Evolutionary conservation across 2,113 vertebrate genomes (phyloP).

Genomic region (Nerophis lumbriciformis): DNA sequence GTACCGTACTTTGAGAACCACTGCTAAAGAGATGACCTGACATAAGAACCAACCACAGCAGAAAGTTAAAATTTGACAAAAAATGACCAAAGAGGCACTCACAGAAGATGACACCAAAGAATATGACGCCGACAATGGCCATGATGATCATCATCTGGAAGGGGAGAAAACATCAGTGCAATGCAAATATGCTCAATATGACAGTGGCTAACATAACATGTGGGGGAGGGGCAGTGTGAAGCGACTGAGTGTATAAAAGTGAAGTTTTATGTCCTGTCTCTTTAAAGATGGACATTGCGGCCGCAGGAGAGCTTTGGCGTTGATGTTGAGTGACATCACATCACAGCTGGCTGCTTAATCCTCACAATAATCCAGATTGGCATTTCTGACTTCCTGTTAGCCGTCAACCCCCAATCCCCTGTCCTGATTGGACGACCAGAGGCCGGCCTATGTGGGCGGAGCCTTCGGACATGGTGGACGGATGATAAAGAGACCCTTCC

Average conservation of each 20-base stretch:
- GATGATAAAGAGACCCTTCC: background rate
- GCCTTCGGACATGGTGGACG: background rate
- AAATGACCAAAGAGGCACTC: background rate
- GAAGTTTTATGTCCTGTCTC: too few relatives aligned
- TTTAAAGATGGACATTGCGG: too few relatives aligned
- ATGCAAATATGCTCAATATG: background rate
- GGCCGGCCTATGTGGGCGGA: background rate
- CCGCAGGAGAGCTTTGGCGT: too few relatives aligned
- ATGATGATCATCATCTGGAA: constrained; percentile 18
- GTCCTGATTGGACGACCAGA: background rate
- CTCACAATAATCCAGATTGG: constrained; percentile 65
- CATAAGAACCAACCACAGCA: too few relatives aligned
- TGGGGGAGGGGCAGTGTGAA: too few relatives aligned
- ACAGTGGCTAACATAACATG: too few relatives aligned
- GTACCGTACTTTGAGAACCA: too few relatives aligned
- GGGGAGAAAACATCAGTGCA: too few relatives aligned
- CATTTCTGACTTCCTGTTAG: constrained; percentile 36
- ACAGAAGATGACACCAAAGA: constrained; percentile 3
- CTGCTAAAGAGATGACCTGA: too few relatives aligned
- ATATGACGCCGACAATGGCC: constrained; percentile 2
- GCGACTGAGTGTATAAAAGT: too few relatives aligned
- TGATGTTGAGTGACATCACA: constrained; percentile 33
- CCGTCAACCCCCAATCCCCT: constrained; percentile 3
- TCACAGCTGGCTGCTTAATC: constrained; percentile 66
- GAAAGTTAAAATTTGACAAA: background rate